These are phyloP conservation scores for Phenganax stokvisi DNA, from an alignment of 92 coral and sea anemone genomes.

Conservation along the genomic window DNA sequence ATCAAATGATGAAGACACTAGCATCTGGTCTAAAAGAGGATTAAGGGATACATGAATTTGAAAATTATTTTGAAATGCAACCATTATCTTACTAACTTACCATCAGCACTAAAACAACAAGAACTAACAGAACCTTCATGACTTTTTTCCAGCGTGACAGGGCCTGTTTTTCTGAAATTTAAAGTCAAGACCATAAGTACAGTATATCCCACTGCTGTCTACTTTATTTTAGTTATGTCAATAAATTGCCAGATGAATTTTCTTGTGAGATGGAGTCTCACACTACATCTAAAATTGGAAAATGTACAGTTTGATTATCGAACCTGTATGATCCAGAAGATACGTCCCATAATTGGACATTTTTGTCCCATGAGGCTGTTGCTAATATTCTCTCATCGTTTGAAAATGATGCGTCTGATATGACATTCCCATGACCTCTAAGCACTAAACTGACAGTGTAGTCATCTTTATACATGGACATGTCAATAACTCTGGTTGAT, in stretches of 20 bases:
- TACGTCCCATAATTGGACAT: constrained; percentile 87
- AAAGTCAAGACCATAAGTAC: neutral
- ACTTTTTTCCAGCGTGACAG: constrained; percentile 84
- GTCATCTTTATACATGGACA: constrained; percentile 67
- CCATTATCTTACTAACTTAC: constrained; percentile 38
- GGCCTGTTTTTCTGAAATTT: constrained; percentile 69
- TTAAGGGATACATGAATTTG: neutral
- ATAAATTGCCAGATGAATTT: neutral
- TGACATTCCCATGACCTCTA: constrained; percentile 89
- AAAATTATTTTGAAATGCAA: neutral
- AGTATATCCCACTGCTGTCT: neutral
- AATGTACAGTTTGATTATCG: neutral
- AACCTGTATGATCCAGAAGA: constrained; percentile 90
- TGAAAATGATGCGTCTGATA: constrained; percentile 79
- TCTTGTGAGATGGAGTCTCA: neutral
- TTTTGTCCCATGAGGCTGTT: constrained; percentile 99
- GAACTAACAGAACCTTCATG: constrained; percentile 98
- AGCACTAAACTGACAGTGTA: constrained; percentile 70
- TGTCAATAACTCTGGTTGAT: constrained; percentile 85
- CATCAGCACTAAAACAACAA: constrained; percentile 85
- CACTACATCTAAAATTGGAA: neutral
- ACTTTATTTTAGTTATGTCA: neutral
- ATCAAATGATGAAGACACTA: constrained; percentile 90
- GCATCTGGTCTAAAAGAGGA: constrained; percentile 54
- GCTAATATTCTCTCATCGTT: constrained; percentile 84